Base-by-base conservation (phyloP, 2,888 invertebrate genomes). In the Omphaloscelis lunosa region DNA sequence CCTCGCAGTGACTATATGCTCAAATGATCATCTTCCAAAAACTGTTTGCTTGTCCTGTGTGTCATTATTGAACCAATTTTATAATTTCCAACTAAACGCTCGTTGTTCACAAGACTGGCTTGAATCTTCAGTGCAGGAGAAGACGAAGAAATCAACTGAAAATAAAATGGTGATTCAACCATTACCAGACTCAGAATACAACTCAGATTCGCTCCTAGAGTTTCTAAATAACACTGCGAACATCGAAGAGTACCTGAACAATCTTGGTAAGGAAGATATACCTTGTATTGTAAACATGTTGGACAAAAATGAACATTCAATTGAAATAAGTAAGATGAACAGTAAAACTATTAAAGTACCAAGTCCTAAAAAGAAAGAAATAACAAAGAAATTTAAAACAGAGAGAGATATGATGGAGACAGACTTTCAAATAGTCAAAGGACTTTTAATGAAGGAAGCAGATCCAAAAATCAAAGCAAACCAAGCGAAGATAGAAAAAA, bases 81-180 rank as follows among this genome's bases (percentile, higher is more conserved):
- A 97, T 79, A 94, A 95, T 87, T 97, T 97, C 78, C 95, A 95
- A 93, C 87, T 96, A 23, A 95, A 95, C 63, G 95, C 96, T 23
- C 94, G 95, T 27, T 95, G 94, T 86, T 96, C 96, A 2, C 95
- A 96, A 91, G 95, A 96, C 84, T 96, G 96, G 96, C 88, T 97
- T 3, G 95, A 96, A 81, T 93, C 95, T 23, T 90, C 93, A 23
- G 8, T 95, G 2, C 93, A 95, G 71, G 94, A 93, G 65, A 95
- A 93, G 79, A 77, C 87, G 1, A 95, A 93, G 84, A 96, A 95
- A 82, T 82, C 88, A 0, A 72, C 86, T 5, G 95, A 95, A 88
- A 89, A 87, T 2, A 96, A 95, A 91, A 92, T 91, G 15, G 90
- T 92, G 7, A 89, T 96, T n/a, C 96, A 96, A 81, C 96, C 96